Percentiles rank a stretch among this genome's conserved stretches.
Evolutionary conservation across 2,888 invertebrate species (phyloP).

Genomic region (Pseudococcus viburni): DNA sequence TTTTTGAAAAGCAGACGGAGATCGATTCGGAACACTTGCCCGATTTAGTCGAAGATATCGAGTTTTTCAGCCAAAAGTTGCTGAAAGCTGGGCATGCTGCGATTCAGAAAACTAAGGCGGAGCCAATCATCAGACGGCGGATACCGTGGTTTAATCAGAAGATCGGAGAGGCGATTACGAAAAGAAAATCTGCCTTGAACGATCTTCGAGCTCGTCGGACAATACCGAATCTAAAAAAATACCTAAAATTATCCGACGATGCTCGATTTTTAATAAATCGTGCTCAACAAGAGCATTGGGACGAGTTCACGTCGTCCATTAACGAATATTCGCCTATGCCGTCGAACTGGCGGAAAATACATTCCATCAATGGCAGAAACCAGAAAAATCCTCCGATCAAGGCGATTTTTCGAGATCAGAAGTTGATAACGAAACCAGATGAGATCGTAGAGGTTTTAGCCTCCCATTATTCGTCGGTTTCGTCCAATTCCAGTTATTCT

Average conservation of each 20-base stretch:
- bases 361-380: neutral
- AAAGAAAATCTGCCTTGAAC: neutral
- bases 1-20: neutral
- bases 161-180: neutral
- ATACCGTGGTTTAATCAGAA: neutral
- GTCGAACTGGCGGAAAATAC: neutral
- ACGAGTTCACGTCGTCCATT: neutral
- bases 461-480: neutral
- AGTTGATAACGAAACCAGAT: neutral
- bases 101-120: neutral
- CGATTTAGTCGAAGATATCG: neutral
- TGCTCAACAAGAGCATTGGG: neutral
- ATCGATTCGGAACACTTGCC: neutral
- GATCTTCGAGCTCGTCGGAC: too few relatives aligned
- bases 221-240: too few relatives aligned
- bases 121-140: too few relatives aligned
- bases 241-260: too few relatives aligned
- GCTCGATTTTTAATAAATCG: neutral
- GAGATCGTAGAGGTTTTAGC: neutral
- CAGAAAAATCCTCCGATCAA: neutral
- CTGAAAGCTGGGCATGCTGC: neutral
- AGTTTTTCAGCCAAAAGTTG: neutral
- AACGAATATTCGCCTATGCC: neutral
- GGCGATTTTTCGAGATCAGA: neutral
- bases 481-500: neutral